phyloP scores from a whole-genome alignment of 2,797 vertebrate genomes.

The Nyctalus aviator region DNA sequence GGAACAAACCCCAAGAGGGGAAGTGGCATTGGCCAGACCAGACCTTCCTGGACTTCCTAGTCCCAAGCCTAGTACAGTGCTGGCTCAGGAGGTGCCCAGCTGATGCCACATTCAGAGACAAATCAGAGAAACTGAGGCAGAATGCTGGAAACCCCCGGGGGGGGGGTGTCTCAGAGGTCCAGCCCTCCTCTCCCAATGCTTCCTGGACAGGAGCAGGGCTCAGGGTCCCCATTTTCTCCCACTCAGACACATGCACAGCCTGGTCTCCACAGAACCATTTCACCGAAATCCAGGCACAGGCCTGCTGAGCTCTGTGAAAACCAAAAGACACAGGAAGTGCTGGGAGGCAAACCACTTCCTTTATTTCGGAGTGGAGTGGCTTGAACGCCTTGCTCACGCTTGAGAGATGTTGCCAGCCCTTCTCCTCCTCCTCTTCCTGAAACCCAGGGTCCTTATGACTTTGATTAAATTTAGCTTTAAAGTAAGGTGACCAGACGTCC shows the following conservation, averaged over 20 bases:
- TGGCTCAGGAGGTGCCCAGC: background rate
- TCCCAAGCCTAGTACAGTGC: background rate
- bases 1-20: background rate
- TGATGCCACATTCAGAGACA: background rate
- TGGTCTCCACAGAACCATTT: background rate
- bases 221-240: background rate
- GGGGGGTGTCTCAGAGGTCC: background rate
- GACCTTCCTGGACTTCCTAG: background rate
- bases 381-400: background rate
- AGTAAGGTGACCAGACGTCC: too few species aligned
- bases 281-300: background rate
- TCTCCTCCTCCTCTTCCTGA: background rate
- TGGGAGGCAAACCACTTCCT: background rate
- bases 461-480: background rate
- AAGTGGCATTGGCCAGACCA: background rate
- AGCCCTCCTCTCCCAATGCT: background rate
- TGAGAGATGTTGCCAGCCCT: background rate
- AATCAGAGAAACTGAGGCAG: background rate
- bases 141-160: background rate
- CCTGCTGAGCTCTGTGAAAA: background rate
- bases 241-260: background rate
- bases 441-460: background rate
- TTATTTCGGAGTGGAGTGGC: background rate
- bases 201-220: background rate
- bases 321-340: background rate